These are phyloP conservation scores for Amphipyra tragopoginis DNA, from an alignment of 2,888 invertebrate species.

Conservation along the genomic window DNA sequence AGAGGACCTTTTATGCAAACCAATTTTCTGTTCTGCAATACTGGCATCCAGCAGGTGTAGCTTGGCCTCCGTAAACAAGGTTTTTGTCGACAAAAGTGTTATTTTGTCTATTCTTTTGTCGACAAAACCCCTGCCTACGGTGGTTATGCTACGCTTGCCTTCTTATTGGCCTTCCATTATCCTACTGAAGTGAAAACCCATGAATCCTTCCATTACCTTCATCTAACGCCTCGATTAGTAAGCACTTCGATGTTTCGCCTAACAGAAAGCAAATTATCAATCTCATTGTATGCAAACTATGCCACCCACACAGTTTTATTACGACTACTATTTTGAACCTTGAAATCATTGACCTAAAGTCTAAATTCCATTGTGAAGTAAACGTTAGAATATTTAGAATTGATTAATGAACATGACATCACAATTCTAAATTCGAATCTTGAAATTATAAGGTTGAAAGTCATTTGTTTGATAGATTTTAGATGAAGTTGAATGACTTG, in stretches of 20 bases:
- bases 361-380: not conserved
- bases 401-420: constrained; percentile 35
- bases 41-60: too few species aligned
- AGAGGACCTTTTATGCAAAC: too few species aligned
- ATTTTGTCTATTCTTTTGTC: too few species aligned
- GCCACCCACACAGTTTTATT: constrained; percentile 52
- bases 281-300: constrained; percentile 61
- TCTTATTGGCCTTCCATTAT: too few species aligned
- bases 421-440: constrained; percentile 36
- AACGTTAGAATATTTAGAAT: not conserved
- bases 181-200: not conserved
- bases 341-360: not conserved
- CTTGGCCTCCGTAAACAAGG: too few species aligned
- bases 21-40: too few species aligned
- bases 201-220: constrained; percentile 15
- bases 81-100: too few species aligned
- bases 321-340: constrained; percentile 17
- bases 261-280: constrained; percentile 42
- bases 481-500: constrained; percentile 14
- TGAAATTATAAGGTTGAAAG: constrained; percentile 20
- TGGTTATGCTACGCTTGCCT: too few species aligned
- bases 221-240: constrained; percentile 12
- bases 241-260: constrained; percentile 2
- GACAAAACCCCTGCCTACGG: too few species aligned
- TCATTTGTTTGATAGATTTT: constrained; percentile 3